Base-by-base conservation (phyloP, 2,888 invertebrate species). In the Perizoma affinitatum region DNA sequence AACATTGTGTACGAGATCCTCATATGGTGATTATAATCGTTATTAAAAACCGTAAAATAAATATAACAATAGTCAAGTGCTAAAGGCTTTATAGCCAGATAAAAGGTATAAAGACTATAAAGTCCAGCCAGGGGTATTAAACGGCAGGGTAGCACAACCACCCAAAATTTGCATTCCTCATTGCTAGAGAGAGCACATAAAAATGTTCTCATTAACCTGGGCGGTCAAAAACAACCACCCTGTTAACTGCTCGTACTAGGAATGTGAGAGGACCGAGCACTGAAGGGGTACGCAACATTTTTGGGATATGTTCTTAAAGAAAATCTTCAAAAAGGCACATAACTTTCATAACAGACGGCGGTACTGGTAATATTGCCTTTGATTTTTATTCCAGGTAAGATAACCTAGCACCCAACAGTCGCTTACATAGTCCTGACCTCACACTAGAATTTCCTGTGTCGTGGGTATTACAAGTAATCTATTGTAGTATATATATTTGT, bases 91-190 rank as follows among this genome's bases (percentile, higher is more conserved):
- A 81, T 78, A 75, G 79, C 63, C 69, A 70, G 61, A 73, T 81
- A 83, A 81, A 84, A 87, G 88, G 84, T 84, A 88, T 84, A 84
- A 84, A 83, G 82, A 83, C 82, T 83, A 82, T 82, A 84, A 85
- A 81, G 82, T 82, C 75, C 70, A 76, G 22, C 22, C 22, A 22
- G 79, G 81, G 84, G 83, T 75, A 87, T 89, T 89, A 87, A 87
- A 88, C 86, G 83, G 86, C 77, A 79, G 75, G 77, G 84, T 86
- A 84, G 82, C 54, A 45, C 78, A 85, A 86, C 84, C 84, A 80
- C 84, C 79, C 83, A 77, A 79, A 89, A 92, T 91, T 92, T 91
- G 90, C 91, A 92, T 92, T 91, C 90, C 89, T 91, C 88, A 90
- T 90, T 89, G 91, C 63, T 63, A 38, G 84, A 81, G 84, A 81